Evolutionary conservation across 2,888 invertebrate genomes (phyloP), one percentile per base, ranked within the genome.

Genomic region (Cheilosia impressa): DNA sequence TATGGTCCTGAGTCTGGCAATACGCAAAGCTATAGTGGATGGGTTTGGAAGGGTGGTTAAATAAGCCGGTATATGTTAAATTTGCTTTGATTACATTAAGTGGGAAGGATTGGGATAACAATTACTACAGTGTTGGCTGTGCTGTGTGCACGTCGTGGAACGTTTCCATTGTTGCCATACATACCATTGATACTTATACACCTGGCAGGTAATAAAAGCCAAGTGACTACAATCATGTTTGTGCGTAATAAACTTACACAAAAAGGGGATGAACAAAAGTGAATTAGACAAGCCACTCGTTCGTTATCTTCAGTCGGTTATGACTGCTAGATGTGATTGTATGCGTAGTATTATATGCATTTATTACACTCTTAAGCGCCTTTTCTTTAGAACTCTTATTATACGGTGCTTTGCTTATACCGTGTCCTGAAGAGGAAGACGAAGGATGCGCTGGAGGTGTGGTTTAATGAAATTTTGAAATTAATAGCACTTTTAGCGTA

Each of bases 81-180:
- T 17, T 75, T 50, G 34, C 50, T 57, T 75, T 75, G 76, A 81
- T 76, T 69, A 76, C 69, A 69, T 63, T 65, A 63, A 81, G 81
- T 63, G 60, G 76, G 43, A 38, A 66, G 60, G 77, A 60, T 66
- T 65, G 45, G 58, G 60, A 71, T 76, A 72, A 71, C 71, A 82
- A 82, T 82, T 71, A 82, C 68, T 62, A 47, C 58, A 68, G 62
- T 68, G 55, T 68, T 53, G 66, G 19, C 79, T 52, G 17, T 58
- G 45, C 34, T 4, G 13, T 55, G 24, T 34, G 41, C 38, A 52
- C 27, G 57, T 15, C 17, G 31, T 71, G 71, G 43, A 72, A 72
- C 31, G 60, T 62, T 68, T 68, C 19, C 31, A 80, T 63, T 62
- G 43, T 47, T 19, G 50, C 43, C 17, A 38, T 24, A 19, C 7